Evolutionary conservation across 1,140 invertebrate species (phyloP), one percentile per base, ranked within the genome.

Genomic region (Heliothis virescens): DNA sequence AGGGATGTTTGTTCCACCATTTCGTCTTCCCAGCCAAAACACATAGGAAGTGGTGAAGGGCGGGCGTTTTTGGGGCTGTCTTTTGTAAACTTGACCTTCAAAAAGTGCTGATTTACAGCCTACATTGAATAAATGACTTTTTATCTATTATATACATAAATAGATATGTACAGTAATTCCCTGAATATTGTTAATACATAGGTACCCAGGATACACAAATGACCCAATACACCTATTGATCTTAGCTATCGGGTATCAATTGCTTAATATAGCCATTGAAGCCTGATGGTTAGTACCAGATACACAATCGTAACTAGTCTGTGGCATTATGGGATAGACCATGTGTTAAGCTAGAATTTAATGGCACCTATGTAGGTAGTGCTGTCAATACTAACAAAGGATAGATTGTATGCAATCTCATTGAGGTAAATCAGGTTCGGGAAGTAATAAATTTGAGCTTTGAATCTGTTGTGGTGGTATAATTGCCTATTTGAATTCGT

Each of bases 211-310:
- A 41, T 15, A 21, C 52, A 26, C 18, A 11, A 16, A 21, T 41
- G 34, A 48, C 47, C 18, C 55, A 29, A 7, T 47, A 21, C 26
- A 62, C 41, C 63, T 18, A 48, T 48, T 26, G 57, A 75, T 50
- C 57, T 21, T 48, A n/a, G 59, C 53, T 52, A 50, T 62, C 47
- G 21, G 57, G 57, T 62, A 75, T 75, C 72, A 62, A 75, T 75
- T 62, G 57, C 72, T 9, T 75, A 50, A 75, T 75, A 75, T 29
- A 62, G 18, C 72, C 47, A 60, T 75, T 75, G 72, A 62, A n/a
- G 41, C 16, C 59, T 62, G 59, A 75, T 75, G 47, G 34, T 15
- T 75, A 62, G 26, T 18, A 29, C 71, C 57, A 50, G 72, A 50
- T 48, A 75, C 41, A 62, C 18, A 50, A 26, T 13, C 57, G 18